Conservation (phyloP, 2,113 vertebrate genomes). For the Rhombomys opimus region DNA sequence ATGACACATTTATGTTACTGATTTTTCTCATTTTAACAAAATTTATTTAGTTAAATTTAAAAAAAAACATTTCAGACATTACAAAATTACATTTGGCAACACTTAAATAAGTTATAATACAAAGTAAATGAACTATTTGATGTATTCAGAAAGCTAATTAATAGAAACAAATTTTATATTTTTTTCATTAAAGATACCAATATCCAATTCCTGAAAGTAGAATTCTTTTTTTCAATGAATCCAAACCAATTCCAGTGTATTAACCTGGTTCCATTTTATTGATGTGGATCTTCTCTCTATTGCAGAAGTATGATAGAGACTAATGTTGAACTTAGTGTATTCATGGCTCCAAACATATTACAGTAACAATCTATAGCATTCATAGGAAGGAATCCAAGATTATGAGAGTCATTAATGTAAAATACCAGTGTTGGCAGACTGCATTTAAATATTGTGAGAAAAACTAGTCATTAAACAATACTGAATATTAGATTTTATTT, state of each 20-base stretch:
- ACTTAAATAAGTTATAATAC: slow-evolving; percentile 44
- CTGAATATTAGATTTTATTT: slow-evolving; percentile 91
- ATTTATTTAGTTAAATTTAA: not conserved
- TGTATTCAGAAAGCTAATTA: not conserved
- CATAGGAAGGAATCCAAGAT: slow-evolving; percentile 90
- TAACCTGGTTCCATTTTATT: slow-evolving; percentile 90
- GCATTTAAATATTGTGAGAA: slow-evolving; percentile 92
- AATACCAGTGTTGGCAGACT: slow-evolving; percentile 94
- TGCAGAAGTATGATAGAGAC: slow-evolving; percentile 93
- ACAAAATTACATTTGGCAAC: not conserved
- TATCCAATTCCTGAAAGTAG: slow-evolving; percentile 94
- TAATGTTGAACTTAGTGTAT: slow-evolving; percentile 95
- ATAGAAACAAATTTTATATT: slow-evolving; percentile 87
- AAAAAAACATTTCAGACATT: not conserved
- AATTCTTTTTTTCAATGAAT: slow-evolving; percentile 92
- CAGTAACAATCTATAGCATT: slow-evolving; percentile 85
- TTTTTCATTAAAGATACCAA: slow-evolving; percentile 94
- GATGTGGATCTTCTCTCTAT: slow-evolving; percentile 91
- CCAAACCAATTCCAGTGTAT: slow-evolving; percentile 92
- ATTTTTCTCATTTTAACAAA: not conserved
- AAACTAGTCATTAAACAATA: slow-evolving; percentile 92
- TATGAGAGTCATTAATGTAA: slow-evolving; percentile 89
- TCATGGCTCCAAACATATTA: slow-evolving; percentile 93
- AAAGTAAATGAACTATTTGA: slow-evolving; percentile 64
- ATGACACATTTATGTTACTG: not conserved